Percentiles rank a stretch among this genome's conserved stretches.
Evolutionary conservation across 2,113 vertebrate species (phyloP).

Genomic region (Ochotona princeps): DNA sequence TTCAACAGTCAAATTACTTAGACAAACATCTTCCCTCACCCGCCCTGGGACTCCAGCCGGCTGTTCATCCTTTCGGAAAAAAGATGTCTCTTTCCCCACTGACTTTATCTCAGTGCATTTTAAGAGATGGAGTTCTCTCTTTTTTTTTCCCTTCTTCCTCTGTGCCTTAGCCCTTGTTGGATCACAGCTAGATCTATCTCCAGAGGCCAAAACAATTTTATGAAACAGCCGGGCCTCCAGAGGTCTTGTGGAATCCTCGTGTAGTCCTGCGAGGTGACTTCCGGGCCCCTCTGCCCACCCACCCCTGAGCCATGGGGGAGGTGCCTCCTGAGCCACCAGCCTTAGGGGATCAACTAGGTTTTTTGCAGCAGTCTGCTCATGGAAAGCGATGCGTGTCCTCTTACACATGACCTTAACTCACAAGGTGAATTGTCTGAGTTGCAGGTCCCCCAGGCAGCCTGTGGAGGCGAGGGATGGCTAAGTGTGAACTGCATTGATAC

Average conservation of each 20-base stretch:
- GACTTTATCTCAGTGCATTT: slow-evolving; percentile 68
- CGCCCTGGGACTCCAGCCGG: not conserved
- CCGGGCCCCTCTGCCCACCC: not conserved
- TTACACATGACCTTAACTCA: not conserved
- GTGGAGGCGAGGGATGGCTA: not conserved
- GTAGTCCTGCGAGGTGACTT: not conserved
- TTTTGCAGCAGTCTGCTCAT: not conserved
- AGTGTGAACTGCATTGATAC: not conserved
- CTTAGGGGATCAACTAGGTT: not conserved
- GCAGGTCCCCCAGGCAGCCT: not conserved
- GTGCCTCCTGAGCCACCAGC: not conserved
- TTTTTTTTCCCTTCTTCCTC: not conserved
- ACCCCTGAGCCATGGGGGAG: not conserved
- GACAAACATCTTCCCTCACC: slow-evolving; percentile 29
- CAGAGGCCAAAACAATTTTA: slow-evolving; percentile 69
- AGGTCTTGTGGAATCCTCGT: slow-evolving; percentile 1
- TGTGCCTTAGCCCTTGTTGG: slow-evolving; percentile 76
- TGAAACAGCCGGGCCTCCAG: not conserved
- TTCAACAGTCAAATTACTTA: not conserved
- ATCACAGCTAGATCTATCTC: slow-evolving; percentile 64
- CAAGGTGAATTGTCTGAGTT: not conserved
- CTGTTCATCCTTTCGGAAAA: not conserved
- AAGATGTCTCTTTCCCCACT: slow-evolving; percentile 58
- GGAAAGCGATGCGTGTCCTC: not conserved
- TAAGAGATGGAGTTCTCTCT: slow-evolving; percentile 59